These are phyloP conservation scores for Pheosia tremula DNA, from an alignment of 2,888 invertebrate species.

Conservation along the genomic window DNA sequence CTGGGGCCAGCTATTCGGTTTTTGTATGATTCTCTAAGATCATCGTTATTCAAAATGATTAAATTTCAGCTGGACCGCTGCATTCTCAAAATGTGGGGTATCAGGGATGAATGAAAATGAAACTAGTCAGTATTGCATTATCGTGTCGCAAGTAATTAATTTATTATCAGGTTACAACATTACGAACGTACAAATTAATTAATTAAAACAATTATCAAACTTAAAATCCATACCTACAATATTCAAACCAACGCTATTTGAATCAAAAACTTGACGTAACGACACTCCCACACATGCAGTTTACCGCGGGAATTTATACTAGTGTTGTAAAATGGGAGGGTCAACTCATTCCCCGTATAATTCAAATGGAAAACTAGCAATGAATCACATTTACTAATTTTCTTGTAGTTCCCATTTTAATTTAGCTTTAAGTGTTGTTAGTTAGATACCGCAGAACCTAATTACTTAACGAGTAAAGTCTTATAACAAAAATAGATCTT, in stretches of 20 bases:
- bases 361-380: conserved; percentile 7
- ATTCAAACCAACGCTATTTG: conserved; percentile 1
- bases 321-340: conserved; percentile 4
- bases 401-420: conserved; percentile 4
- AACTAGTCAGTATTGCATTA: not conserved
- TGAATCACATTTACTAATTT: conserved; percentile 6
- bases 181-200: not conserved
- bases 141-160: conserved; percentile 1
- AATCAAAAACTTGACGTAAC: not conserved
- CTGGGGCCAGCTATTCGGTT: too few species aligned
- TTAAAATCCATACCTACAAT: not conserved
- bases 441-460: conserved; percentile 1
- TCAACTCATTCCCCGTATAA: conserved; percentile 4
- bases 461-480: not conserved
- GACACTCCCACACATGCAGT: not conserved
- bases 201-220: conserved; percentile 6
- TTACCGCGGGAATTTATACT: conserved; percentile 3
- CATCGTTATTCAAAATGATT: too few species aligned
- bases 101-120: too few species aligned
- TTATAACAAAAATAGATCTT: not conserved
- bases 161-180: conserved; percentile 1
- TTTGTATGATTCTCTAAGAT: too few species aligned
- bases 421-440: not conserved
- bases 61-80: too few species aligned
- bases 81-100: too few species aligned